A percentile compares a stretch with the other conserved stretches of the same genome.
phyloP scores from a whole-genome alignment of 2,797 vertebrate species.

The Otolemur crassicaudatus region DNA sequence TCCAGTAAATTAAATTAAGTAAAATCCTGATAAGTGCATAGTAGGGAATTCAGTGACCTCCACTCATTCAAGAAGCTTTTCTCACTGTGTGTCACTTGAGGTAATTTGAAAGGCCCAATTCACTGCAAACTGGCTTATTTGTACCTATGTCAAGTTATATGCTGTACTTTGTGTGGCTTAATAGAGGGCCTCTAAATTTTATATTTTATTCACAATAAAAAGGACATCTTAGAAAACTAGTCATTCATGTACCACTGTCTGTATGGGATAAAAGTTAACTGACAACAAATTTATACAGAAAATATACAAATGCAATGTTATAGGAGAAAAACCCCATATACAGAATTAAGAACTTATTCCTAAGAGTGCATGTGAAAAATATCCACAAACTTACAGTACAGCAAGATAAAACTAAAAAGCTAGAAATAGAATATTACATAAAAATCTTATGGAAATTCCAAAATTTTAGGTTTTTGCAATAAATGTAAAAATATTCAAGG shows the following conservation, averaged over 20 bases:
- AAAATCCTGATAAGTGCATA: conserved; percentile 87
- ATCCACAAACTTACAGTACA: conserved; percentile 56
- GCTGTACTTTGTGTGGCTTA: conserved; percentile 31
- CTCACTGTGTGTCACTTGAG: conserved; percentile 82
- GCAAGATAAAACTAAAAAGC: conserved; percentile 64
- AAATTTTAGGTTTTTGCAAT: conserved; percentile 67
- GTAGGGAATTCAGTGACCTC: conserved; percentile 84
- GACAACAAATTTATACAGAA: conserved; percentile 54
- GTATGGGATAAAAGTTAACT: conserved; percentile 80
- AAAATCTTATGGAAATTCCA: conserved; percentile 70
- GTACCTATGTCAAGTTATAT: conserved; percentile 60
- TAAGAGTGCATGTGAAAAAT: conserved; percentile 59
- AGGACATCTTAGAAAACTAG: conserved; percentile 72
- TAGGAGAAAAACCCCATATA: conserved; percentile 36
- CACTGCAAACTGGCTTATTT: conserved; percentile 72
- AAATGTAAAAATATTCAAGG: conserved; percentile 76
- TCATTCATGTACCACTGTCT: background rate
- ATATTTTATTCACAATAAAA: conserved; percentile 39
- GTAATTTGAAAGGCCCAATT: conserved; percentile 82
- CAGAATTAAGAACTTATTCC: conserved; percentile 62
- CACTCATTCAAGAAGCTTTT: conserved; percentile 77
- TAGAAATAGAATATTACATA: conserved; percentile 41
- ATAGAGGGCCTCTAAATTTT: conserved; percentile 52
- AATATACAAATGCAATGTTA: conserved; percentile 65
- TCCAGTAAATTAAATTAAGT: conserved; percentile 83